Conservation (phyloP, 2,888 invertebrate species). For the Drosophila colorata region DNA sequence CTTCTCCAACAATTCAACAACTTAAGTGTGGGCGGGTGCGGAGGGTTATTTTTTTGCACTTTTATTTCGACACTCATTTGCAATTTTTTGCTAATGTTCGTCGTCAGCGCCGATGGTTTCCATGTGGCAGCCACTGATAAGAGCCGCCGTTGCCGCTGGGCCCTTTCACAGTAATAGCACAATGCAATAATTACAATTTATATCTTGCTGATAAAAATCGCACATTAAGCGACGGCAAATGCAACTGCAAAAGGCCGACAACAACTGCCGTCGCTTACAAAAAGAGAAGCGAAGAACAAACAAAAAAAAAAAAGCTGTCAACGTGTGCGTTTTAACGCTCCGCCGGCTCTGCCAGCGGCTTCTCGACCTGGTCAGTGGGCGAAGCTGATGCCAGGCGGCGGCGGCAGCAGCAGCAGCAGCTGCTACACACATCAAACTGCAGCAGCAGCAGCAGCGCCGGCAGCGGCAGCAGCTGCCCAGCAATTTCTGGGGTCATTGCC, state of each 20-base stretch:
- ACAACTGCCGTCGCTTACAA: conserved; percentile 36
- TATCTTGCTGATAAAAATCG: conserved; percentile 77
- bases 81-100: conserved; percentile 76
- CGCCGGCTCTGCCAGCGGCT: conserved; percentile 46
- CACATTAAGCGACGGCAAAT: conserved; percentile 73
- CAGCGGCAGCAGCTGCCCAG: conserved; percentile 60
- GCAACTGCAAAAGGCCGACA: conserved; percentile 40
- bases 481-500: conserved; percentile 69
- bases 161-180: conserved; percentile 38
- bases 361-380: conserved; percentile 64
- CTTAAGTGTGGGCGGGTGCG: conserved; percentile 15
- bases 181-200: conserved; percentile 81
- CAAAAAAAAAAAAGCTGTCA: conserved; percentile 66
- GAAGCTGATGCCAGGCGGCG: conserved; percentile 55
- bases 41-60: conserved; percentile 29
- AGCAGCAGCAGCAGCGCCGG: conserved; percentile 41
- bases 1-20: no score
- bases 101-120: conserved; percentile 55
- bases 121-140: conserved; percentile 61
- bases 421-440: conserved; percentile 50
- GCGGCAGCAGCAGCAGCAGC: conserved; percentile 59
- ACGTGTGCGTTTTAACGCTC: conserved; percentile 81
- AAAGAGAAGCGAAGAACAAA: conserved; percentile 27
- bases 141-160: conserved; percentile 17
- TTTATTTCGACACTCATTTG: conserved; percentile 78